A percentile compares a stretch with the other conserved stretches of the same genome.
Evolutionary conservation across 2,113 vertebrate species (phyloP).

Genomic region (Laticauda laticaudata): DNA sequence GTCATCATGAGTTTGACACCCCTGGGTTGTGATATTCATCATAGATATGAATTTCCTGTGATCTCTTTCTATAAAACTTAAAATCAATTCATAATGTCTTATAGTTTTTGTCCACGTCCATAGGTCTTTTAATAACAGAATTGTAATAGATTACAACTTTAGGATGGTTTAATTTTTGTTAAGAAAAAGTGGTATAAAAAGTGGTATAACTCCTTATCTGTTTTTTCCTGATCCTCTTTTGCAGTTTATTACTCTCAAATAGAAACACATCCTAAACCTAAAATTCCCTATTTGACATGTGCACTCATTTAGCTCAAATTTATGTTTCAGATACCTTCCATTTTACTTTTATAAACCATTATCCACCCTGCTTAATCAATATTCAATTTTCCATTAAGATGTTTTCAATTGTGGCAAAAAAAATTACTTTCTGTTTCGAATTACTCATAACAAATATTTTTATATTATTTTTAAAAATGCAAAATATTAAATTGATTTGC

Average conservation of each 20-base stretch:
- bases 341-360: background rate
- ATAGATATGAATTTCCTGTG: background rate
- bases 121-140: background rate
- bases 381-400: background rate
- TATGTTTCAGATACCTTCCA: constrained; percentile 18
- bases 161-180: background rate
- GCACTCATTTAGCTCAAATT: constrained; percentile 17
- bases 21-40: background rate
- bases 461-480: background rate
- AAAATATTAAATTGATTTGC: background rate
- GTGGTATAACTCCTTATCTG: background rate
- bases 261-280: constrained; percentile 7
- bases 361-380: constrained; percentile 7
- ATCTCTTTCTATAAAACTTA: background rate
- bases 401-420: background rate
- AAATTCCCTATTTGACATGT: constrained; percentile 6
- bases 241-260: constrained; percentile 22
- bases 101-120: background rate
- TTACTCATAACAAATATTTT: background rate
- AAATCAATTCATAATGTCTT: background rate
- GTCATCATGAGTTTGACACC: too few species aligned
- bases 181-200: background rate
- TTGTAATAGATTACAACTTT: background rate
- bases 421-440: background rate
- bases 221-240: constrained; percentile 6